Base-by-base conservation (phyloP, 2,113 vertebrate species). In the Dasyurus viverrinus region DNA sequence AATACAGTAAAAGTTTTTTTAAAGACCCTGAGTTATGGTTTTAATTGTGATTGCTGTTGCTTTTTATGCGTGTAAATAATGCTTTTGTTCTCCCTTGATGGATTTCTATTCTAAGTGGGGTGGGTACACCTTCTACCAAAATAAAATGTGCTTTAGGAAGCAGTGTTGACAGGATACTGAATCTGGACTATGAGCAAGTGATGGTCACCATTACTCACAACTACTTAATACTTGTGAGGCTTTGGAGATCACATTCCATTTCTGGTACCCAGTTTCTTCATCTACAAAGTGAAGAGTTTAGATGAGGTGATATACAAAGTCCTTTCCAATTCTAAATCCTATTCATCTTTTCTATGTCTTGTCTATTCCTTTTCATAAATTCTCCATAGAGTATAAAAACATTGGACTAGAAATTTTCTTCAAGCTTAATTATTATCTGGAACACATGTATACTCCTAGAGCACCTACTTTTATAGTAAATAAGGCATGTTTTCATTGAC, bases 1-100 rank as follows among this genome's bases (percentile, higher is more conserved):
- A 97, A 90, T 94, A 42, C 42, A 22, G 68, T 92, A 60, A 94
- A 97, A 94, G 30, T 91, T 94, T 96, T 95, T 23, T 57, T 95
- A 95, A 94, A 84, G 68, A 42, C 36, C 5, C 16, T 84, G 68
- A 84, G 16, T 42, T 84, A 42, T 84, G 16, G 36, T 84, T 68
- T 42, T 42, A 42, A 42, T 42, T 76, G 60, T 36, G 3, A 76
- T 76, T 76, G 60, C 4, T 68, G 60, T 7, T 84, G 6, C 68
- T 84, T 84, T 84, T 84, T 16, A 36, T 84, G 42, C 42, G 23
- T 84, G 19, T 84, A 84, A 16, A 0, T 19, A n/a, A 42, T 42
- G 16, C 42, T 84, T 84, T 42, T 42, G 6, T 42, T 42, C n/a
- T 42, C n/a, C 36, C 19, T 22, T 42, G 68, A 84, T 84, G 1